phyloP scores from a whole-genome alignment of 2,888 invertebrate genomes.

The Endotricha flammealis region DNA sequence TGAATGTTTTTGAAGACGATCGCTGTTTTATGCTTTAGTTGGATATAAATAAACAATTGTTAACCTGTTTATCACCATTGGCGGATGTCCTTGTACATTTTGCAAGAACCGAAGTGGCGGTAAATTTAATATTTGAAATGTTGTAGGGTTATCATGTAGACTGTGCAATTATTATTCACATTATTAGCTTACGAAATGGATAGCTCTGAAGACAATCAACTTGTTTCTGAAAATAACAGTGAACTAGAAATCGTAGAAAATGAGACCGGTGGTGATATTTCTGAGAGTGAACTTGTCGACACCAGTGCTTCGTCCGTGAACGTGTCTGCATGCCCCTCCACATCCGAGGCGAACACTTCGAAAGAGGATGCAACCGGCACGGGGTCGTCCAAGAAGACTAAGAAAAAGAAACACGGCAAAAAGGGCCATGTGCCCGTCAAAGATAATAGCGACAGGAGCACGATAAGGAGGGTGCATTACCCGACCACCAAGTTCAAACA shows the following conservation, averaged over 20 bases:
- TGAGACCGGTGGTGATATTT: slow-evolving; percentile 47
- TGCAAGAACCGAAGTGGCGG: slow-evolving; percentile 69
- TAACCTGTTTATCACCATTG: slow-evolving; percentile 75
- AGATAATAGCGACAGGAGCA: slow-evolving; percentile 57
- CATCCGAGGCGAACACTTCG: slow-evolving; percentile 43
- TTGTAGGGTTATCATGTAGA: slow-evolving; percentile 44
- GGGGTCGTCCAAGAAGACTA: slow-evolving; percentile 53
- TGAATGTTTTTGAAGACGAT: slow-evolving; percentile 15
- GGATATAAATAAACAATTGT: slow-evolving; percentile 50
- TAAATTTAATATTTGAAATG: slow-evolving; percentile 63
- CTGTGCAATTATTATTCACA: slow-evolving; percentile 17
- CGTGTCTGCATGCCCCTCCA: slow-evolving; percentile 33
- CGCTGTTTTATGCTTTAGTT: slow-evolving; percentile 19
- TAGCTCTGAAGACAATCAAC: slow-evolving; percentile 56
- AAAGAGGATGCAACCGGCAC: slow-evolving; percentile 50
- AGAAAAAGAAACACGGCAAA: slow-evolving; percentile 69
- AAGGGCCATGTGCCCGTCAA: slow-evolving; percentile 59
- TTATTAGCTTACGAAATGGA: slow-evolving; percentile 53
- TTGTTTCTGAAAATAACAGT: slow-evolving; percentile 38
- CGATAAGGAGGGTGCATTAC: slow-evolving; percentile 60
- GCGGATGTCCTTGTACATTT: slow-evolving; percentile 75
- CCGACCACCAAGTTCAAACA: slow-evolving; percentile 67
- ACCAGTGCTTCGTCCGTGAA: slow-evolving; percentile 44
- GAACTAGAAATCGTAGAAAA: slow-evolving; percentile 40
- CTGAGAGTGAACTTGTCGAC: slow-evolving; percentile 49